Evolutionary conservation across 2,888 invertebrate species (phyloP), one percentile per base, ranked within the genome.

Genomic region (Punctoribates punctum): DNA sequence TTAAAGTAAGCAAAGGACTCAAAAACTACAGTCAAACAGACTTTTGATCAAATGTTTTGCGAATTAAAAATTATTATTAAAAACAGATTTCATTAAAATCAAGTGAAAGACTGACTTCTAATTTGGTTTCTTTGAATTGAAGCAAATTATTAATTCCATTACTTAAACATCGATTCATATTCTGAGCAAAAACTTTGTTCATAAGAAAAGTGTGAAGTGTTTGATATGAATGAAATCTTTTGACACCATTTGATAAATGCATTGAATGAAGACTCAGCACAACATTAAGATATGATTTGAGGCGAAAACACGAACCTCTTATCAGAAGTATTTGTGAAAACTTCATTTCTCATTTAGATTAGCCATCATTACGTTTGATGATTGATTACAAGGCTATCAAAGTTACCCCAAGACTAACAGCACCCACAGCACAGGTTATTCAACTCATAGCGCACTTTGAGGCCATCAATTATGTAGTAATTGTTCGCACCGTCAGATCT

Each of bases 271-370:
- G 48, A 17, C n/a, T 48, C 15, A 48, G 48, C 48, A 57, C 23
- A 20, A n/a, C 17, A 20, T 25, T 57, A 17, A 25, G 57, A 57
- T 57, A 25, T 25, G 20, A 25, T n/a, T 11, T 11, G 23, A 11
- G 23, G 25, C 57, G 23, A n/a, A 57, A 57, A 57, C 57, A 17
- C 23, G 25, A 57, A 25, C 11, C 57, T 57, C 57, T 57, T 57
- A 57, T 57, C 57, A 23, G 57, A 25, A 25, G 23, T 57, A 57
- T 57, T 48, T 57, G 25, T 57, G 23, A 57, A 57, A 57, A 57
- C 23, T 57, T 20, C 57, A 57, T 57, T 57, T 57, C 57, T 57
- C 57, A 57, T 57, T 57, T 57, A 57, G 57, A 57, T 57, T 57
- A 57, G 25, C 57, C 23, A 57, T 57, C 57, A 57, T 57, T 57